phyloP scores from a whole-genome alignment of 2,888 invertebrate genomes.

The Linyphia triangularis region DNA sequence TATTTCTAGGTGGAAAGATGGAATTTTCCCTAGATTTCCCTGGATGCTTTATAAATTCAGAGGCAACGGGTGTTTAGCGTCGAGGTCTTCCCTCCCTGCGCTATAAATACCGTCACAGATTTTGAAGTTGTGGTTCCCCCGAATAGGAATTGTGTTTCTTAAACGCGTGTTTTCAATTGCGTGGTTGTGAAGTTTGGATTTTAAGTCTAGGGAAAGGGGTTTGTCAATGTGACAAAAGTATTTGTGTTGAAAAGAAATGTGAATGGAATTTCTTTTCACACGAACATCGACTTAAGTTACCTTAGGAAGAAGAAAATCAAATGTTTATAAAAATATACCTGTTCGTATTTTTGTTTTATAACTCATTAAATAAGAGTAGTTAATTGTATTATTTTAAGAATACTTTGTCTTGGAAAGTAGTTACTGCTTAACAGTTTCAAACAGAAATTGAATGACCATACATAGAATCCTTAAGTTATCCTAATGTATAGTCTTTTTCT shows the following conservation, averaged over 20 bases:
- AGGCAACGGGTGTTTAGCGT: slow-evolving; percentile 26
- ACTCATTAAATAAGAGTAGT: no score
- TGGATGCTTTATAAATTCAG: slow-evolving; percentile 68
- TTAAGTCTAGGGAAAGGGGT: background rate
- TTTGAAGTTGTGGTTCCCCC: slow-evolving; percentile 19
- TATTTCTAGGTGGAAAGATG: slow-evolving; percentile 22
- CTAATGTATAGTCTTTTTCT: no score
- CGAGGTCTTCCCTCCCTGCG: background rate
- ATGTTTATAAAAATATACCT: no score
- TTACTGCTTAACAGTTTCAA: no score
- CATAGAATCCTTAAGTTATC: no score
- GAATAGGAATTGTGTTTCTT: background rate
- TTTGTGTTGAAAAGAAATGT: background rate
- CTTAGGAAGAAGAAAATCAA: no score
- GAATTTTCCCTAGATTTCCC: slow-evolving; percentile 72
- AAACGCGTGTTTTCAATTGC: slow-evolving; percentile 9
- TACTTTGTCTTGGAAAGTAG: no score
- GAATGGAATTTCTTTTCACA: background rate
- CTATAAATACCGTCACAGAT: slow-evolving; percentile 29
- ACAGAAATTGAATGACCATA: no score
- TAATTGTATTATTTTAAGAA: no score
- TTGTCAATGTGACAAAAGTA: background rate
- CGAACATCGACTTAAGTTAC: background rate
- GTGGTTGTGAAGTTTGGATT: slow-evolving; percentile 1
- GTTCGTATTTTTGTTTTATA: no score